phyloP scores from a whole-genome alignment of 2,797 vertebrate genomes.

The Jordanella pulchra region DNA sequence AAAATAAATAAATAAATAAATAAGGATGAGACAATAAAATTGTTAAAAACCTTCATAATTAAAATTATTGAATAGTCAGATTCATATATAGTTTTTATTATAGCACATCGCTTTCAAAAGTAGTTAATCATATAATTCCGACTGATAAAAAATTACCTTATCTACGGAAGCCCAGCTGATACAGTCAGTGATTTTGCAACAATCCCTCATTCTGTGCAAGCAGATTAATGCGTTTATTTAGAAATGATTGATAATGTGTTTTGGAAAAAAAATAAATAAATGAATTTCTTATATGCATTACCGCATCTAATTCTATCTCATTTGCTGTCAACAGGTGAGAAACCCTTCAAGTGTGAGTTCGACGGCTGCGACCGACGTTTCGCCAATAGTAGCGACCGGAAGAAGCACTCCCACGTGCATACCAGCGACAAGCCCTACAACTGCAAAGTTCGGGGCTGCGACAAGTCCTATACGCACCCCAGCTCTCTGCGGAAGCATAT shows the following conservation, averaged over 20 bases:
- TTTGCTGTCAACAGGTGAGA: constrained; percentile 86
- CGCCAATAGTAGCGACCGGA: constrained; percentile 98
- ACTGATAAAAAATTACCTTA: background rate
- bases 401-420: constrained; percentile 98
- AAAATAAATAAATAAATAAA: background rate
- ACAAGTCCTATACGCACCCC: constrained; percentile 98
- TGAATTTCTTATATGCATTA: background rate
- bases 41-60: too few relatives aligned
- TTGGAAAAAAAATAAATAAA: background rate
- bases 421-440: constrained; percentile 99
- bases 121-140: background rate
- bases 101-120: background rate
- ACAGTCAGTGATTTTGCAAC: background rate
- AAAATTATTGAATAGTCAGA: background rate
- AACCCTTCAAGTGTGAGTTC: constrained; percentile 98
- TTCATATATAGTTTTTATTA: background rate
- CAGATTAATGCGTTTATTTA: background rate
- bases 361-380: constrained; percentile 97
- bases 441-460: constrained; percentile 98
- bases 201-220: too few relatives aligned
- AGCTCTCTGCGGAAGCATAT: constrained; percentile 98
- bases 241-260: background rate
- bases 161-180: background rate
- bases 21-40: background rate
- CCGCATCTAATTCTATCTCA: constrained; percentile 12